Conservation (phyloP, 1,140 invertebrate species). For the Drosophila truncata region DNA sequence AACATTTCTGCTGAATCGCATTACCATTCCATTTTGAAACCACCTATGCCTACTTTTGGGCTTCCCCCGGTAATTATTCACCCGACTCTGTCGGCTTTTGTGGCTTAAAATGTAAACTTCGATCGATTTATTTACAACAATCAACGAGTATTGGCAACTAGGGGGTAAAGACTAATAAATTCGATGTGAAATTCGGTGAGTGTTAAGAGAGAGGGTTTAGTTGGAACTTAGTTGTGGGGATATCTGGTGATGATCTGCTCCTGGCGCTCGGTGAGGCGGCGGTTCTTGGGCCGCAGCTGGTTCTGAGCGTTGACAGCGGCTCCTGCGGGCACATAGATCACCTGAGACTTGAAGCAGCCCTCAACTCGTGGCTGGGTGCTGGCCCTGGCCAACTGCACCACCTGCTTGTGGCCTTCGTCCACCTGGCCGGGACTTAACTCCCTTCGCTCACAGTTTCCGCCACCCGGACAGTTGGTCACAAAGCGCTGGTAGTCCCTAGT, state of each 20-base stretch:
- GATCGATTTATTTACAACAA: constrained; percentile 44
- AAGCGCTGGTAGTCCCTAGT: constrained; percentile 59
- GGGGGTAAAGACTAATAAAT: constrained; percentile 48
- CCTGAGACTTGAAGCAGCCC: constrained; percentile 39
- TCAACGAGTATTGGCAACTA: constrained; percentile 41
- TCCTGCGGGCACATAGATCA: constrained; percentile 43
- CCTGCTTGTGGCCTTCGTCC: constrained; percentile 52
- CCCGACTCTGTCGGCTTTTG: not conserved
- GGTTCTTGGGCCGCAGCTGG: constrained; percentile 58
- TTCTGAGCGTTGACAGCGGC: constrained; percentile 42
- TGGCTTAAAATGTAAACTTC: constrained; percentile 14
- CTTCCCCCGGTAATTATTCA: constrained; percentile 7
- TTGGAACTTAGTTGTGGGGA: constrained; percentile 55
- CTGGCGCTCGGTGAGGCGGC: constrained; percentile 42
- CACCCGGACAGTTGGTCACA: constrained; percentile 59
- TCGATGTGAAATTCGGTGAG: constrained; percentile 32
- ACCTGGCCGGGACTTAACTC: constrained; percentile 57
- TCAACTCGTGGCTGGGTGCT: constrained; percentile 37
- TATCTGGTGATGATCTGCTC: constrained; percentile 55
- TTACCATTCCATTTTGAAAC: not conserved
- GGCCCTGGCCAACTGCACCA: constrained; percentile 51
- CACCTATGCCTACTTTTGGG: constrained; percentile 8
- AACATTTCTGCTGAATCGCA: constrained; percentile 22
- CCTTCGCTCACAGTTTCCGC: constrained; percentile 61
- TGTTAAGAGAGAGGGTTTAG: constrained; percentile 4